Percentiles rank a stretch among this genome's conserved stretches.
Evolutionary conservation across 2,888 invertebrate genomes (phyloP).

Genomic region (Acleris sparsana): DNA sequence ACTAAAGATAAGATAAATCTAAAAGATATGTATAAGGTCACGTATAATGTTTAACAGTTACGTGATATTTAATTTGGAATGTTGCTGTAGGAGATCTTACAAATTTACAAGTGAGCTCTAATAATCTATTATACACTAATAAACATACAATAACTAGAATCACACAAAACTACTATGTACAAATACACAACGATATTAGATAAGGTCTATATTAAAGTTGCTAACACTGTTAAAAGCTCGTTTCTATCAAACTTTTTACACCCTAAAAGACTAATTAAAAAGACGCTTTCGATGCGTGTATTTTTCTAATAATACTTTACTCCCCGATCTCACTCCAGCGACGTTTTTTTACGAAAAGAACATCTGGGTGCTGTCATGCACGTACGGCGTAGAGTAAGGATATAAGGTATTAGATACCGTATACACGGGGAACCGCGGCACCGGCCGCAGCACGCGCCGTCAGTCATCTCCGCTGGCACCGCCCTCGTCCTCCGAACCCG

Average conservation of each 20-base stretch:
- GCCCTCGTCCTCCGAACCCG: slow-evolving; percentile 80
- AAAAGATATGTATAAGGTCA: slow-evolving; percentile 33
- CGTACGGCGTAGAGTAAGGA: slow-evolving; percentile 60
- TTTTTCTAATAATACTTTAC: neutral
- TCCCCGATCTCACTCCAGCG: too few species aligned
- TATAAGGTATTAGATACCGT: slow-evolving; percentile 57
- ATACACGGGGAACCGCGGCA: slow-evolving; percentile 77
- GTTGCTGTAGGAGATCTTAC: slow-evolving; percentile 70
- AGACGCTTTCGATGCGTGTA: neutral
- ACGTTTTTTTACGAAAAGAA: slow-evolving; percentile 63
- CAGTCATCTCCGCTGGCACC: slow-evolving; percentile 67
- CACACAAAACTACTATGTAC: slow-evolving; percentile 26
- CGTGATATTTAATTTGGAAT: slow-evolving; percentile 67
- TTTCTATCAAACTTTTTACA: neutral
- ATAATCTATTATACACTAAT: slow-evolving; percentile 13
- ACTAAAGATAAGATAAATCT: slow-evolving; percentile 7
- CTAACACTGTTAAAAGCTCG: neutral
- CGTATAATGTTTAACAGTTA: slow-evolving; percentile 63
- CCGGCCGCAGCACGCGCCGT: slow-evolving; percentile 79
- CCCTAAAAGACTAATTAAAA: slow-evolving; percentile 6
- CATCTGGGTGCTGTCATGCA: slow-evolving; percentile 60
- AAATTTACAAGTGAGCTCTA: slow-evolving; percentile 52
- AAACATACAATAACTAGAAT: slow-evolving; percentile 10
- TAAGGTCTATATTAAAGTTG: neutral
- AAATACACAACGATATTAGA: neutral